Percentiles rank a stretch among this genome's conserved stretches.
phyloP scores from a whole-genome alignment of 1,140 invertebrate genomes.

The Drosophila sproati region DNA sequence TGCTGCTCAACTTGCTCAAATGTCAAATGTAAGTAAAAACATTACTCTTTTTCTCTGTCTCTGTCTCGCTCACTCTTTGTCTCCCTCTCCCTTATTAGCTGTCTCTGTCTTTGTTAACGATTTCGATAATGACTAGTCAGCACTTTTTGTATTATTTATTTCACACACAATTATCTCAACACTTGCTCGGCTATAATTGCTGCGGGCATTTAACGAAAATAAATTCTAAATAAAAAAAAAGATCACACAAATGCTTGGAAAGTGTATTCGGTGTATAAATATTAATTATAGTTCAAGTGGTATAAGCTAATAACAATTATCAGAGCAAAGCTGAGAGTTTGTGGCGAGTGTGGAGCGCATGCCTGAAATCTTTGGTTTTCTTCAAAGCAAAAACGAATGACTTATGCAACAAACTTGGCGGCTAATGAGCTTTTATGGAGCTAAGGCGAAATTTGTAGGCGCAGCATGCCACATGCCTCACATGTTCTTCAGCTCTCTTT shows the following conservation, averaged over 20 bases:
- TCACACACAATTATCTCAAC: conserved; percentile 29
- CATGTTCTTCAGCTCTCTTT: not conserved
- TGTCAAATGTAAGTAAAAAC: conserved; percentile 14
- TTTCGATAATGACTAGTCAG: conserved; percentile 21
- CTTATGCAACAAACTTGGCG: conserved; percentile 70
- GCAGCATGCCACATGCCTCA: conserved; percentile 15
- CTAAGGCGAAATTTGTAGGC: not conserved
- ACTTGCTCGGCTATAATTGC: conserved; percentile 9
- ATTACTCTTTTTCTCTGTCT: not conserved
- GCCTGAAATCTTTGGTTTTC: not conserved
- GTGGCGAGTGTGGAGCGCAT: too few species aligned
- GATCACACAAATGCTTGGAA: not conserved
- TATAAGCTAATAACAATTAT: conserved; percentile 5
- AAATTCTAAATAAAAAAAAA: not conserved
- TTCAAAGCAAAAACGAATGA: conserved; percentile 59
- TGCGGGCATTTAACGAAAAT: not conserved
- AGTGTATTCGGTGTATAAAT: conserved; percentile 5
- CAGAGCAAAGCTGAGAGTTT: conserved; percentile 1
- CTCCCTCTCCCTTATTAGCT: not conserved
- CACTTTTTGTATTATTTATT: conserved; percentile 17
- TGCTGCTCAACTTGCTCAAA: not conserved
- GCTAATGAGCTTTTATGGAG: conserved; percentile 25
- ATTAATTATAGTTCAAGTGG: not conserved
- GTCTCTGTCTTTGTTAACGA: conserved; percentile 15
- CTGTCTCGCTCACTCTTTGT: not conserved